Evolutionary conservation across 2,797 vertebrate species (phyloP).

Genomic region (Sebastes melanostomus): DNA sequence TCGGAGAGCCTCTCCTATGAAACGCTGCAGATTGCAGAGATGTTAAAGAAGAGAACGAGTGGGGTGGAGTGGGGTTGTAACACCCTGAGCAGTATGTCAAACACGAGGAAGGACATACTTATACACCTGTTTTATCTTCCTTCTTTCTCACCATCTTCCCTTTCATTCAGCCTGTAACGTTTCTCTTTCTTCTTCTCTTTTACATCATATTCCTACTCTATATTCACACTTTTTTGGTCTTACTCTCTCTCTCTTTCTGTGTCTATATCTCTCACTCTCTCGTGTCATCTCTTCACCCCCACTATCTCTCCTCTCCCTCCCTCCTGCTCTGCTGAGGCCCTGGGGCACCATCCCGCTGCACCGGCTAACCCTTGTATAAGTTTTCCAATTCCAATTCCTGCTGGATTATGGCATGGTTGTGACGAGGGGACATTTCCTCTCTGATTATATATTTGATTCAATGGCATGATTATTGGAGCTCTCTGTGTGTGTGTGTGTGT

Average conservation of each 20-base stretch:
- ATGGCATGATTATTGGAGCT: slow-evolving; percentile 87
- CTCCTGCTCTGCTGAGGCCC: slow-evolving; percentile 75
- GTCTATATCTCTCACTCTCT: slow-evolving; percentile 10
- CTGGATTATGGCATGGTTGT: slow-evolving; percentile 86
- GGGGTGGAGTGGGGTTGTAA: slow-evolving; percentile 27
- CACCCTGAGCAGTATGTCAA: slow-evolving; percentile 81
- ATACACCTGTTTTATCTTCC: slow-evolving; percentile 46
- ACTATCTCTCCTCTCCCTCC: slow-evolving; percentile 56
- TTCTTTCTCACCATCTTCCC: slow-evolving; percentile 47
- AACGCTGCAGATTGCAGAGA: slow-evolving; percentile 78
- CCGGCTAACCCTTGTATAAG: slow-evolving; percentile 89
- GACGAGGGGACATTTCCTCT: slow-evolving; percentile 82
- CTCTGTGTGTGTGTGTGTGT: slow-evolving; percentile 14
- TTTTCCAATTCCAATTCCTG: slow-evolving; percentile 90
- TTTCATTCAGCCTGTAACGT: slow-evolving; percentile 59
- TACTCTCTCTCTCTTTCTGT: slow-evolving; percentile 31
- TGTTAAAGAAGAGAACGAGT: slow-evolving; percentile 71
- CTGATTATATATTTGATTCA: slow-evolving; percentile 87
- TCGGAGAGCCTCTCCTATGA: slow-evolving; percentile 74
- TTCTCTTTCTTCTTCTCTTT: slow-evolving; percentile 47
- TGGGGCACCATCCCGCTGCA: slow-evolving; percentile 88
- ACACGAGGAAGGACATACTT: slow-evolving; percentile 76
- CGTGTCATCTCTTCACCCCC: slow-evolving; percentile 48
- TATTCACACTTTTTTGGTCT: slow-evolving; percentile 36
- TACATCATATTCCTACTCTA: slow-evolving; percentile 5